phyloP scores from a whole-genome alignment of 2,797 vertebrate species.

The Macroramphosus scolopax region DNA sequence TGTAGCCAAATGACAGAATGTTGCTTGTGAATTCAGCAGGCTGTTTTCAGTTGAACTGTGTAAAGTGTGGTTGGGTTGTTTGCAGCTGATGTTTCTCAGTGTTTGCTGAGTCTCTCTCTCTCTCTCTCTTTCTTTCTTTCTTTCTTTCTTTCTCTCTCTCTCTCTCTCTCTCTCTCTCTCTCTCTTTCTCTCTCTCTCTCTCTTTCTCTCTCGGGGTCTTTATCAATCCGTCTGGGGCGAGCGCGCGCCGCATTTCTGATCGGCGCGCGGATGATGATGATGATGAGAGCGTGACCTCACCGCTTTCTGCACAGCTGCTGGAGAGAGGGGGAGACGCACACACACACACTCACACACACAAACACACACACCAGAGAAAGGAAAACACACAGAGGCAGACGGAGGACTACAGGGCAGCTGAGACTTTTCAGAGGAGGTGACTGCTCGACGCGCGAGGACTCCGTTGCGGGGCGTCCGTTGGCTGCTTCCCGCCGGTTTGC shows the following conservation, averaged over 20 bases:
- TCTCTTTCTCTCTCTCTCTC: no score
- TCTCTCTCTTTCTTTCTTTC: no score
- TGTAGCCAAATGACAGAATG: no score
- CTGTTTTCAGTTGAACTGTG: no score
- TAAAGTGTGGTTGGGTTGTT: no score
- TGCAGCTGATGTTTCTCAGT: no score
- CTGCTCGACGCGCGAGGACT: constrained; percentile 35
- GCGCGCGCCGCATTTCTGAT: constrained; percentile 59
- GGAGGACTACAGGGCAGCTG: no score
- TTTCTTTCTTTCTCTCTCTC: no score
- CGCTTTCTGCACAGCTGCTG: constrained; percentile 76
- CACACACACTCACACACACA: background rate
- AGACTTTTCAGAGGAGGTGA: constrained; percentile 23
- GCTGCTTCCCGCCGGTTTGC: constrained; percentile 37
- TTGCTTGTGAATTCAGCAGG: no score
- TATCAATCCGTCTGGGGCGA: constrained; percentile 12
- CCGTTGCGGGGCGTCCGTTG: constrained; percentile 39
- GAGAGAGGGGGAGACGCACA: background rate
- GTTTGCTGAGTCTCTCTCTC: no score
- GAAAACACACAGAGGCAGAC: constrained; percentile 6
- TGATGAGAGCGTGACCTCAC: constrained; percentile 79
- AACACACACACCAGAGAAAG: background rate
- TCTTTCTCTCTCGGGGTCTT: no score
- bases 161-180: background rate
- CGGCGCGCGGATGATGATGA: constrained; percentile 61